Base-by-base conservation (phyloP, 2,888 invertebrate genomes). In the Ochropleura leucogaster region DNA sequence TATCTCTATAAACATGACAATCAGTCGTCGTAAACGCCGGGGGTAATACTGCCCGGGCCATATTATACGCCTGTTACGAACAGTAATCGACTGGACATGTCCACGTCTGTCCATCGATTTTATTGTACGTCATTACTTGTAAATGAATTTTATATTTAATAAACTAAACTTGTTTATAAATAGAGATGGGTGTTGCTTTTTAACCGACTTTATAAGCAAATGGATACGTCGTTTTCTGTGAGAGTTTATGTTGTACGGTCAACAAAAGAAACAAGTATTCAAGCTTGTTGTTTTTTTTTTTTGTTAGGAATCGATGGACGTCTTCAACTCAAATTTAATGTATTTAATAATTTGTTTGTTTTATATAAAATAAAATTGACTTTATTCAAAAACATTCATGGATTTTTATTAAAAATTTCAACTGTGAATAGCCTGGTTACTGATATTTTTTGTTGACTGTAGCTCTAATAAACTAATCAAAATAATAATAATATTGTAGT, bases 1-100 rank as follows among this genome's bases (percentile, higher is more conserved):
- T 68, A 73, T 71, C 51, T 72, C 60, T 76, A 72, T 63, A 85
- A 79, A 85, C 42, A 74, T 68, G 64, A 72, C 51, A 67, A 69
- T 72, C 71, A 71, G 68, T 71, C 64, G 79, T 79, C 72, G 47
- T 77, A 70, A 72, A 84, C 53, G 73, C 47, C 46, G 40, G 30
- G 55, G 62, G 64, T 68, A 73, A 80, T 77, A 64, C 71, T 6
- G 47, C 47, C 62, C 66, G 10, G 57, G 63, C 47, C 9, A 46
- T 76, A 67, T 67, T 64, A 77, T 14, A 74, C 47, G 68, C 51
- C 63, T 68, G 72, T 68, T 72, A 46, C 30, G n/a, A 62, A 51
- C 65, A 57, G 71, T 71, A 63, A 77, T 77, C 68, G 72, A 51
- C 72, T 59, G 77, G 67, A 46, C 62, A 68, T 72, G 69, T 64